Percentiles rank a stretch among this genome's conserved stretches.
Conservation (phyloP, 2,797 vertebrate genomes). For the Peromyscus nudipes region DNA sequence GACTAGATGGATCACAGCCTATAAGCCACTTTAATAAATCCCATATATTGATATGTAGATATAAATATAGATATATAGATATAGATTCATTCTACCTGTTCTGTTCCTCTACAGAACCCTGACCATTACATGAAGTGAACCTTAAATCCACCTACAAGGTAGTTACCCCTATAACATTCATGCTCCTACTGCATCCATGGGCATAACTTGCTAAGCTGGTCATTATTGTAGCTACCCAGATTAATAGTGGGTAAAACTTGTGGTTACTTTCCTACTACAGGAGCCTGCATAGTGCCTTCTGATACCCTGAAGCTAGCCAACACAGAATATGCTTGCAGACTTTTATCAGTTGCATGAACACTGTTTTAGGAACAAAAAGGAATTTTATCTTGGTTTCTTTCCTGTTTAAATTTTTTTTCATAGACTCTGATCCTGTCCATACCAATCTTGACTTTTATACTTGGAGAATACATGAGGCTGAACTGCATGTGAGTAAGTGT, state of each 20-base stretch:
- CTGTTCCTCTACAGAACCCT: background rate
- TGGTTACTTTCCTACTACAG: background rate
- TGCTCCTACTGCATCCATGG: background rate
- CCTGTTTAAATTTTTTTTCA: background rate
- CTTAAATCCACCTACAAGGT: background rate
- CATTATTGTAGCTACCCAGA: background rate
- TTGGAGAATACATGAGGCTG: background rate
- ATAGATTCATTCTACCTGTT: background rate
- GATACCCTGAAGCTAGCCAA: background rate
- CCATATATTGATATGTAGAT: background rate
- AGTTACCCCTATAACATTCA: background rate
- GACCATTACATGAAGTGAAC: background rate
- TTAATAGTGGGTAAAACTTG: too few species aligned
- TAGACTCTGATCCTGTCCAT: background rate
- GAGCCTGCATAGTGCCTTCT: background rate
- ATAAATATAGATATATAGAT: background rate
- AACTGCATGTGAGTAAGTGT: background rate
- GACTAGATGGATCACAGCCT: background rate
- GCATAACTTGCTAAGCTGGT: background rate
- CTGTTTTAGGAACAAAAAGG: constrained; percentile 9
- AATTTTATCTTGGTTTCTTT: background rate
- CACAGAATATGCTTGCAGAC: background rate
- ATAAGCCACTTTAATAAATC: background rate
- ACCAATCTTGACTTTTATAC: background rate
- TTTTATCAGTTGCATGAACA: background rate